Evolutionary conservation across 2,888 invertebrate genomes (phyloP).

Genomic region (Eustalomyia histrio): DNA sequence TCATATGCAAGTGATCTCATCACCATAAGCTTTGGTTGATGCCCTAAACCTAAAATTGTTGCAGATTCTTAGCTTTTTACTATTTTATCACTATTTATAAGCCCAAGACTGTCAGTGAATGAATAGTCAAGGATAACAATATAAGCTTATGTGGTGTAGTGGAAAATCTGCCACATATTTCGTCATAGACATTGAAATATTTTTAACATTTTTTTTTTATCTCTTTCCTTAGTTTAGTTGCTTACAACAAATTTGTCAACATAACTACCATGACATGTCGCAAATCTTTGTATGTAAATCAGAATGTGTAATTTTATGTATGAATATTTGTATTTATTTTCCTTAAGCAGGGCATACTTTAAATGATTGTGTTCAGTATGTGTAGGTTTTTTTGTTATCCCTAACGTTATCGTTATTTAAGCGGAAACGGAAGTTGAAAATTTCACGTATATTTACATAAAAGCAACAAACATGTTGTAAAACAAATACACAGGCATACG

Average conservation of each 20-base stretch:
- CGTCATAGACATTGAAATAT: conserved; percentile 33
- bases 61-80: neutral
- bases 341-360: conserved; percentile 37
- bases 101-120: neutral
- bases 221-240: conserved; percentile 43
- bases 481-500: conserved; percentile 14
- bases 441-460: conserved; percentile 56
- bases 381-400: conserved; percentile 1
- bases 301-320: conserved; percentile 1
- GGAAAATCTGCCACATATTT: conserved; percentile 43
- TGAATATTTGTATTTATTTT: conserved; percentile 34
- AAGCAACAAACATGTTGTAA: conserved; percentile 21
- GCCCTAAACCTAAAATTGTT: no score
- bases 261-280: conserved; percentile 52
- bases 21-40: no score
- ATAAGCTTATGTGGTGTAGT: conserved; percentile 12
- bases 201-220: conserved; percentile 11
- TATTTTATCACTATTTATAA: neutral
- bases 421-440: conserved; percentile 53
- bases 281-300: conserved; percentile 31
- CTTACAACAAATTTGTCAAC: conserved; percentile 63
- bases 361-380: conserved; percentile 12
- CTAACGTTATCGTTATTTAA: conserved; percentile 41
- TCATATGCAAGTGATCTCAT: no score
- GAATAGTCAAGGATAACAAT: conserved; percentile 5